Base-by-base conservation (phyloP, 2,797 vertebrate genomes). In the Molossus molossus region DNA sequence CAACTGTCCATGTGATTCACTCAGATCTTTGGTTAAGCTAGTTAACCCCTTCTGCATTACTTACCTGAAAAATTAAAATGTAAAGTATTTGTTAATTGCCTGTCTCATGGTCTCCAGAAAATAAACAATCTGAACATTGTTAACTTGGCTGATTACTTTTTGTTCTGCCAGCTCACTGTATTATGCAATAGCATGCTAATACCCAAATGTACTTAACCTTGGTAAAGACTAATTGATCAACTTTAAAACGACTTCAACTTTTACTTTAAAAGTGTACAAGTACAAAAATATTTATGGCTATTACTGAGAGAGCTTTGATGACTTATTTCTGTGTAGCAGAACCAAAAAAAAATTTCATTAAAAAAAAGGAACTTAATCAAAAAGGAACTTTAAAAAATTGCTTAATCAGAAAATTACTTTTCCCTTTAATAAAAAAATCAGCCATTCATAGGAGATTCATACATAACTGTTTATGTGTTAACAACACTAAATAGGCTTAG, bases 321-420 rank as follows among this genome's bases (percentile, higher is more conserved):
- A 96, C 92, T 96, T 96, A 97, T 94, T 95, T 96, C 82, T 84
- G 21, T 57, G 69, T 21, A 82, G 58, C 81, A 96, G 90, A 92
- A 95, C 75, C 77, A 45, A 97, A 97, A 94, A 94, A 76, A 82
- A 91, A 93, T 90, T 94, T 95, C 87, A 92, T 95, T 94, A 23
- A 86, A 93, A 86, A 93, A 96, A 92, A 82, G 65, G 73, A 93
- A 80, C 77, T 7, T 67, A 33, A 67, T 33, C n/a, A 67, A 67
- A 67, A 67, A 33, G 65, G n/a, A 67, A 67, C n/a, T 67, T 67
- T 67, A 33, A 67, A 64, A 33, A 33, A 7, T 25, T 94, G 93
- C 53, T 96, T 96, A 91, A 95, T 93, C 91, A 95, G 79, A 96
- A 98, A 94, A 94, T 94, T 80, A 93, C 86, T 89, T 93, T 95